phyloP scores from a whole-genome alignment of 2,888 invertebrate species.

The Entomobrya proxima region DNA sequence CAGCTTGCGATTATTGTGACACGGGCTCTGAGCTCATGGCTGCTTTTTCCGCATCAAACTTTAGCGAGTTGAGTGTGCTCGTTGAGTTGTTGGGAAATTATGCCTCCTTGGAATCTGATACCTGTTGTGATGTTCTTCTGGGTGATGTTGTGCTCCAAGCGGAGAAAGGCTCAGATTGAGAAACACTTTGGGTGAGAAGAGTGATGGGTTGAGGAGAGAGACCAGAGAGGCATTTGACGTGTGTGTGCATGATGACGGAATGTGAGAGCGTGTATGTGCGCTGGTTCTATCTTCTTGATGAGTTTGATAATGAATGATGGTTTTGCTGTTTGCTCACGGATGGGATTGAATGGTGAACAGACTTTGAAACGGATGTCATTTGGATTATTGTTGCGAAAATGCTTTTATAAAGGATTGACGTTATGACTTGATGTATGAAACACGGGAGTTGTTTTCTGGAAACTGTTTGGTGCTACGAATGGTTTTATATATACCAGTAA shows the following conservation, averaged over 20 bases:
- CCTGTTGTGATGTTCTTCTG: constrained; percentile 7
- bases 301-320: constrained; percentile 1
- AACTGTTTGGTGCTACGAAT: neutral
- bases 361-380: too few relatives aligned
- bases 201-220: constrained; percentile 57
- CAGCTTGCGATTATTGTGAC: constrained; percentile 16
- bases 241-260: constrained; percentile 47
- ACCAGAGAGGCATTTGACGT: constrained; percentile 16
- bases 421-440: too few relatives aligned
- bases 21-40: constrained; percentile 15
- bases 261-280: constrained; percentile 52
- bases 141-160: neutral
- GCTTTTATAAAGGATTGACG: too few relatives aligned
- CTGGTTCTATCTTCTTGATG: too few relatives aligned
- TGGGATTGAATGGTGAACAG: too few relatives aligned
- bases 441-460: too few relatives aligned
- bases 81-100: neutral
- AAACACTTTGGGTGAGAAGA: neutral
- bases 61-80: neutral
- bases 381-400: too few relatives aligned
- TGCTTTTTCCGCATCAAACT: neutral
- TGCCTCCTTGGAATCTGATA: constrained; percentile 26
- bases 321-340: constrained; percentile 25
- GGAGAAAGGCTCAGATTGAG: neutral
- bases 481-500: neutral